A percentile compares a stretch with the other conserved stretches of the same genome.
These are phyloP conservation scores for Apotomis turbidana DNA, from an alignment of 2,888 invertebrate species.

Conservation along the genomic window DNA sequence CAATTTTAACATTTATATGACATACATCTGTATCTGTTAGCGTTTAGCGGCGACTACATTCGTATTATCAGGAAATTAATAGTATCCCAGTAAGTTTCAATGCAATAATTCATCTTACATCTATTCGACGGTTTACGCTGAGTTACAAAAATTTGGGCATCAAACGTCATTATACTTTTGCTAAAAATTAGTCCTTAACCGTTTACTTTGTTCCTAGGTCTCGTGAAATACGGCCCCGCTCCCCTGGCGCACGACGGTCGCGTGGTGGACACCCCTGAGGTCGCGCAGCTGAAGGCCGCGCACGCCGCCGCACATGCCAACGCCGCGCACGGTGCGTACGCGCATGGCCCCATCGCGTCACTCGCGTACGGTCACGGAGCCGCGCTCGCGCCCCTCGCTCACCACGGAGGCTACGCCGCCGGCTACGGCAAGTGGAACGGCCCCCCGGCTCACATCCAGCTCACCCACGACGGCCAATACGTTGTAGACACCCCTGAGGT, in stretches of 20 bases:
- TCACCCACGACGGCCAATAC: constrained; percentile 80
- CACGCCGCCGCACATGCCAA: constrained; percentile 72
- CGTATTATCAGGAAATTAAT: no score
- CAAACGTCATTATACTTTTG: no score
- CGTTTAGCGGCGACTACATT: no score
- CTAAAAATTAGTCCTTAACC: background rate
- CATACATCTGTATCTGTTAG: no score
- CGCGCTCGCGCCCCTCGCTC: constrained; percentile 38
- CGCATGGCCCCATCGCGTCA: constrained; percentile 36
- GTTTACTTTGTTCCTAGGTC: constrained; percentile 60
- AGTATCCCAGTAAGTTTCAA: no score
- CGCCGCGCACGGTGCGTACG: constrained; percentile 54
- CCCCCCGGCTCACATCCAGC: constrained; percentile 78
- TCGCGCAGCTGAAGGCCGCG: constrained; percentile 83
- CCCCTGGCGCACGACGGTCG: constrained; percentile 80
- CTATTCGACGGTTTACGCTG: no score
- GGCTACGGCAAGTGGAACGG: constrained; percentile 80
- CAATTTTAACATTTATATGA: no score
- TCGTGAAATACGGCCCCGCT: constrained; percentile 79
- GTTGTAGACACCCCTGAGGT: constrained; percentile 80
- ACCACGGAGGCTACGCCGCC: constrained; percentile 63
- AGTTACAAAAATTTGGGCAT: no score
- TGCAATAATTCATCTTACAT: no score
- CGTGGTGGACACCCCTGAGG: constrained; percentile 81
- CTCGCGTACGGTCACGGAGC: constrained; percentile 33